These are phyloP conservation scores for Nematolebias whitei DNA, from an alignment of 2,113 vertebrate genomes.

Conservation along the genomic window DNA sequence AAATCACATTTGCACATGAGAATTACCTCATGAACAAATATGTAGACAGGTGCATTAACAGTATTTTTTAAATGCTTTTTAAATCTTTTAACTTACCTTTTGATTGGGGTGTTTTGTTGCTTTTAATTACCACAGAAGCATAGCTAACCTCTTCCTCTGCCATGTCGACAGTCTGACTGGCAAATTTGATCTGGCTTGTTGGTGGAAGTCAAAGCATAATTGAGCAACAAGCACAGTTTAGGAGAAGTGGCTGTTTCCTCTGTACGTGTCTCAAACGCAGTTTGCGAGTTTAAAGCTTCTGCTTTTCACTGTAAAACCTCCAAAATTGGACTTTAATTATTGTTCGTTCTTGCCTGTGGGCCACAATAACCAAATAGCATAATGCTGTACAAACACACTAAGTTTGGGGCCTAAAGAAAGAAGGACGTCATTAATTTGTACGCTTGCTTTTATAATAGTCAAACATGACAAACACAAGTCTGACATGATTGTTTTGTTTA, in stretches of 20 bases:
- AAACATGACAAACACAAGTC: too few relatives aligned
- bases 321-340: too few relatives aligned
- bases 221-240: neutral
- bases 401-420: too few relatives aligned
- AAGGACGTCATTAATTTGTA: too few relatives aligned
- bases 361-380: too few relatives aligned
- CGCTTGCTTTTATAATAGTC: too few relatives aligned
- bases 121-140: conserved; percentile 34
- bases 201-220: neutral
- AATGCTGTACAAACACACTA: too few relatives aligned
- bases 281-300: conserved; percentile 8
- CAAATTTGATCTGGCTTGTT: neutral
- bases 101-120: neutral
- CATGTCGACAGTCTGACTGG: neutral
- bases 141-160: conserved; percentile 30
- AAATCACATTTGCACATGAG: too few relatives aligned
- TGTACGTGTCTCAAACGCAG: neutral
- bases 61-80: neutral
- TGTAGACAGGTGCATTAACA: too few relatives aligned
- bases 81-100: conserved; percentile 20
- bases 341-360: too few relatives aligned
- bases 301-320: conserved; percentile 8
- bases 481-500: too few relatives aligned
- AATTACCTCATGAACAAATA: too few relatives aligned
- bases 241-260: neutral